Percentiles rank a stretch among this genome's conserved stretches.
phyloP scores from a whole-genome alignment of 2,888 invertebrate species.

The Zeuzera pyrina region DNA sequence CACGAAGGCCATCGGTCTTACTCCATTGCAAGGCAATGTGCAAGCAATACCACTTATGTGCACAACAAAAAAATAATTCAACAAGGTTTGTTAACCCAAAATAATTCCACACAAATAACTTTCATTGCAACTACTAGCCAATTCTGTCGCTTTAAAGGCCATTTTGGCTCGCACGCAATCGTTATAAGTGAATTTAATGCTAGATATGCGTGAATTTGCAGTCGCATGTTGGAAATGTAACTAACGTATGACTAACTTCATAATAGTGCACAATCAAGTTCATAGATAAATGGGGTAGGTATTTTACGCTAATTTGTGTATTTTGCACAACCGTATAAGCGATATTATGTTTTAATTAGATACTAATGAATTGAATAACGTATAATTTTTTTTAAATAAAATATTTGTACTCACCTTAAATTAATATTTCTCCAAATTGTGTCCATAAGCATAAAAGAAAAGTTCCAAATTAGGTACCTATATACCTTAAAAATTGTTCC shows the following conservation, averaged over 20 bases:
- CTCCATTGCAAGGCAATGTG: constrained; percentile 23
- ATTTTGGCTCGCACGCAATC: constrained; percentile 25
- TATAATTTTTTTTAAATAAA: constrained; percentile 1
- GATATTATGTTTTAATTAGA: too few species aligned
- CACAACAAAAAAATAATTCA: constrained; percentile 39
- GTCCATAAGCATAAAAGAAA: constrained; percentile 42
- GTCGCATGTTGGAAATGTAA: constrained; percentile 55
- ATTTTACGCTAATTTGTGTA: too few species aligned
- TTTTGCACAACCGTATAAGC: too few species aligned
- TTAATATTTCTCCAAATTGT: constrained; percentile 33
- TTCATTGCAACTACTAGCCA: too few species aligned
- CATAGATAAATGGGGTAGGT: too few species aligned
- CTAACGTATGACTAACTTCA: constrained; percentile 43
- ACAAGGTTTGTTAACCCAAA: constrained; percentile 53
- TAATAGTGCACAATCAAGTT: constrained; percentile 55
- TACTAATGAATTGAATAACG: too few species aligned
- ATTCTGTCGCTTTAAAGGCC: too few species aligned
- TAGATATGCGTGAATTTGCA: constrained; percentile 42
- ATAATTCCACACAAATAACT: constrained; percentile 28
- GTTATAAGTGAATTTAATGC: constrained; percentile 25
- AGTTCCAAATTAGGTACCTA: constrained; percentile 16
- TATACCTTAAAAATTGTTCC: constrained; percentile 20
- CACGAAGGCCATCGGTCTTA: constrained; percentile 40
- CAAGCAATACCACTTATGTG: constrained; percentile 34
- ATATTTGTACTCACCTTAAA: constrained; percentile 43